Evolutionary conservation across 2,113 vertebrate species (phyloP).

Genomic region (Protobothrops mucrosquamatus): DNA sequence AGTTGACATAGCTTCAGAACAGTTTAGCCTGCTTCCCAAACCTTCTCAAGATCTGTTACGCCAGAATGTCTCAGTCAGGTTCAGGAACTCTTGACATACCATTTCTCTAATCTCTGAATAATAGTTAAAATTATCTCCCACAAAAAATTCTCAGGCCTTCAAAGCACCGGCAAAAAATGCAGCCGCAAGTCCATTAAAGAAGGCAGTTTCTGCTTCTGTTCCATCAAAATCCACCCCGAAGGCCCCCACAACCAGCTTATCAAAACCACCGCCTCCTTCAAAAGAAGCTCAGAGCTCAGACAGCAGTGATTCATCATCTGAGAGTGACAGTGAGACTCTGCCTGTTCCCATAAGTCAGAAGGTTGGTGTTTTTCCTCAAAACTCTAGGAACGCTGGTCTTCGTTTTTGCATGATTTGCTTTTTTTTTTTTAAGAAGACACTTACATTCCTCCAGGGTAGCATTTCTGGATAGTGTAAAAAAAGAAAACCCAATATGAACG

Average conservation of each 20-base stretch:
- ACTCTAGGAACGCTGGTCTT: not conserved
- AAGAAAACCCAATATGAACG: not conserved
- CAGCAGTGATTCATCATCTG: constrained; percentile 54
- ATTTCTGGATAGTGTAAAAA: not conserved
- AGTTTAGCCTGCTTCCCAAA: not conserved
- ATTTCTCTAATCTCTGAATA: constrained; percentile 3
- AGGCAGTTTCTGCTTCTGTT: not conserved
- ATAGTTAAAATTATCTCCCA: constrained; percentile 52
- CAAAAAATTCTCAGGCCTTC: constrained; percentile 51
- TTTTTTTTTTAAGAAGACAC: not conserved
- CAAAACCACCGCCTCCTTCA: not conserved
- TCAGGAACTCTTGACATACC: constrained; percentile 1
- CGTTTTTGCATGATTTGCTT: not conserved
- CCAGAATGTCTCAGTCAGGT: not conserved
- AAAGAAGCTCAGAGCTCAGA: constrained; percentile 37
- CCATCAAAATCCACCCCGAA: constrained; percentile 43
- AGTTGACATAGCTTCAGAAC: not conserved
- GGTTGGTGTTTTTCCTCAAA: constrained; percentile 34
- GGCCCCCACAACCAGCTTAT: constrained; percentile 29
- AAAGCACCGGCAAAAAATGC: constrained; percentile 15
- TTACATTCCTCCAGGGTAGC: not conserved
- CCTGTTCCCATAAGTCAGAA: constrained; percentile 60
- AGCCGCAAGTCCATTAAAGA: constrained; percentile 19
- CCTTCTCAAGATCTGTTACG: not conserved
- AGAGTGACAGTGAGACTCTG: constrained; percentile 35